Evolutionary conservation across 1,140 invertebrate species (phyloP).

Genomic region (Drosophila repleta): DNA sequence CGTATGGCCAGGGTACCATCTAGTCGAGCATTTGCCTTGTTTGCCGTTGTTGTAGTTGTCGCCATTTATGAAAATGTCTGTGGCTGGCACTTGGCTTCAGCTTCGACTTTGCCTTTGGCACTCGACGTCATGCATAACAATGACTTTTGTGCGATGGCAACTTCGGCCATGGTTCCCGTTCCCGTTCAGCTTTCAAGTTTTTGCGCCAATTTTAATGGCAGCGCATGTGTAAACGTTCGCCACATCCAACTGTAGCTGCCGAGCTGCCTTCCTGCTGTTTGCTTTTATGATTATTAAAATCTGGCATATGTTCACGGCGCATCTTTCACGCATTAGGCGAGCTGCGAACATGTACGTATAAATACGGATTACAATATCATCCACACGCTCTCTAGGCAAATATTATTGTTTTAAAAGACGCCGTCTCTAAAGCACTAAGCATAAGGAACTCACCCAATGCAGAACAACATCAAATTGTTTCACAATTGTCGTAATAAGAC

Average conservation of each 20-base stretch:
- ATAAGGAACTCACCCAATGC: no score
- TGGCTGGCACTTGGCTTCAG: slow-evolving; percentile 33
- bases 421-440: no score
- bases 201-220: slow-evolving; percentile 63
- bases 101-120: slow-evolving; percentile 61
- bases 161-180: slow-evolving; percentile 20
- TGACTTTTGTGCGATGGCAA: slow-evolving; percentile 64
- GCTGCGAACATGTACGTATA: not conserved
- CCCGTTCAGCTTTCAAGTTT: slow-evolving; percentile 37
- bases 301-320: slow-evolving; percentile 55
- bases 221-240: slow-evolving; percentile 58
- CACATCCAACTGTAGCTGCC: slow-evolving; percentile 47
- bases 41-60: slow-evolving; percentile 52
- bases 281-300: slow-evolving; percentile 79
- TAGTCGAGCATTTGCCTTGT: no score
- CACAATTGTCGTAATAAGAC: no score
- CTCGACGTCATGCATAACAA: slow-evolving; percentile 78
- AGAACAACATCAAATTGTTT: no score
- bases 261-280: slow-evolving; percentile 40
- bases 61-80: slow-evolving; percentile 77
- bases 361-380: slow-evolving; percentile 8
- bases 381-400: not conserved
- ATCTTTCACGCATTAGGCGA: not conserved
- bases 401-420: not conserved
- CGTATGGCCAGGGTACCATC: no score